Base-by-base conservation (phyloP, 2,888 invertebrate species). In the Sepioteuthis lessoniana region DNA sequence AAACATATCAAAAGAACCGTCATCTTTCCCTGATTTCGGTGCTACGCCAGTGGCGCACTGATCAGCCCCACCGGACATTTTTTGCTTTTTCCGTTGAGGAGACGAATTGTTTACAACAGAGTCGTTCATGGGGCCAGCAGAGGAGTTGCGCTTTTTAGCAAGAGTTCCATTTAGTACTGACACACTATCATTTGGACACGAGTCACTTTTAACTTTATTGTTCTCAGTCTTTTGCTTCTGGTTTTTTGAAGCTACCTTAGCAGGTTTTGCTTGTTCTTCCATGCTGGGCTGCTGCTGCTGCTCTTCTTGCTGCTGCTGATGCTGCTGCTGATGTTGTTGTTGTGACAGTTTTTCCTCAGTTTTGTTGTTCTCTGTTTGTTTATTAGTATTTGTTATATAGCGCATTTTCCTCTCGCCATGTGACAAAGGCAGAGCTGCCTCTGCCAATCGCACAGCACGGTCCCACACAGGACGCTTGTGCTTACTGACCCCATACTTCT, bases 391-490 rank as follows among this genome's bases (percentile, higher is more conserved):
- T 95, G 97, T 97, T 19, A 97, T 97, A 93, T 96, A 97, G 94
- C 95, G 95, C 92, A 96, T 95, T 94, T 96, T 96, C 38, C 97
- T 95, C 93, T 97, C 96, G 90, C 95, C 94, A 93, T 95, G 94
- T 35, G 94, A 95, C 93, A 97, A 94, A 28, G 95, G 94, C 28
- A 98, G 97, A 19, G 98, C 97, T 94, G 97, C 97, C 96, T 98
- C 98, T 0, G 98, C 98, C 97, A 98, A 98, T n/a, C 98, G 97
- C 0, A 98, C 98, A 0, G 98, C 98, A 93, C 97, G 97, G 76
- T 98, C 97, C 98, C 99, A 99, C 94, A 98, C 98, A 7, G 97
- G 96, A 95, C 97, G 93, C 38, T 60, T 93, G 28, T 37, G 35
- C 50, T 93, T 93, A 55, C 93, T 93, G 93, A 93, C 93, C 35